Percentiles rank a stretch among this genome's conserved stretches.
phyloP scores from a whole-genome alignment of 2,797 vertebrate genomes.

The Platyrinchus mystaceus region DNA sequence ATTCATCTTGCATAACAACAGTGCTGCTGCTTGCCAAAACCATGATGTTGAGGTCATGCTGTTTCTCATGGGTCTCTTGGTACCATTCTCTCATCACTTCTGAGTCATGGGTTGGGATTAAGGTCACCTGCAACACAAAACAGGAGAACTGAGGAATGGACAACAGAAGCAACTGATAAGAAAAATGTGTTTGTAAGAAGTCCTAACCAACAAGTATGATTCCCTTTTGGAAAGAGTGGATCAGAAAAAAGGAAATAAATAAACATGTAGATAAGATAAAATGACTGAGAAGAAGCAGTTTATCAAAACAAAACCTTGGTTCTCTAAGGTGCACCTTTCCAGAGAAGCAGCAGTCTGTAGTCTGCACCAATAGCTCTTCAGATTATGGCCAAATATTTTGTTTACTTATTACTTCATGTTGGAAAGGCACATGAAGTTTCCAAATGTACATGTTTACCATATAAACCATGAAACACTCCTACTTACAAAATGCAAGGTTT shows the following conservation, averaged over 20 bases:
- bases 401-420: background rate
- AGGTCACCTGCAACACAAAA: slow-evolving; percentile 84
- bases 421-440: background rate
- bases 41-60: slow-evolving; percentile 98
- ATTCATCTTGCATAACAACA: slow-evolving; percentile 99
- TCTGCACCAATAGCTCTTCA: background rate
- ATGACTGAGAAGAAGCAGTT: background rate
- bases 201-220: background rate
- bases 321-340: background rate
- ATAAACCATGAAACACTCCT: background rate
- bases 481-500: background rate
- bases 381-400: background rate
- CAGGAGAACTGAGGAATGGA: background rate
- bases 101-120: slow-evolving; percentile 97
- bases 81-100: slow-evolving; percentile 99
- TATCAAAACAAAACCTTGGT: background rate
- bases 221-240: background rate
- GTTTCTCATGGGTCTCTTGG: slow-evolving; percentile 96
- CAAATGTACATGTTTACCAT: background rate
- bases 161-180: background rate
- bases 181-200: background rate
- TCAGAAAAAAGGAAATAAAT: too few species aligned
- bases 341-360: background rate
- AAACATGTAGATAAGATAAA: background rate
- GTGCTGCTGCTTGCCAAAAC: slow-evolving; percentile 98